Percentiles rank a stretch among this genome's conserved stretches.
phyloP scores from a whole-genome alignment of 2,113 vertebrate species.

The Aramus guarauna region DNA sequence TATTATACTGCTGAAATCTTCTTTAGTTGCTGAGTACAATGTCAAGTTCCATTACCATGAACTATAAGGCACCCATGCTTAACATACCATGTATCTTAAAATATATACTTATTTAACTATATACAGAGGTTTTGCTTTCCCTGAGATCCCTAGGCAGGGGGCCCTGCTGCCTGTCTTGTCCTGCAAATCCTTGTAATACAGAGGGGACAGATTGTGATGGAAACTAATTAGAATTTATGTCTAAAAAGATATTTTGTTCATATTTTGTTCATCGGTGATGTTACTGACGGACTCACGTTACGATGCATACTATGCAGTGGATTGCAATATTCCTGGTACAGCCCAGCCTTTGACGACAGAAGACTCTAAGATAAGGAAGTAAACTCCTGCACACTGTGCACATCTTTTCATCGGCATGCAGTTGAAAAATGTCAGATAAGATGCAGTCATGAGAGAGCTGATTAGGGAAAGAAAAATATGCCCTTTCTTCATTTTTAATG shows the following conservation, averaged over 20 bases:
- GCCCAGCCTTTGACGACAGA: not conserved
- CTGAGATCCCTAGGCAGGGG: not conserved
- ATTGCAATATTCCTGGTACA: not conserved
- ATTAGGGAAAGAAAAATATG: not conserved
- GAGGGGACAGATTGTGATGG: not conserved
- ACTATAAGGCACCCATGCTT: not conserved
- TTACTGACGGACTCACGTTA: not conserved
- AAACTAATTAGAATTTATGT: not conserved
- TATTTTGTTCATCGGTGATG: not conserved
- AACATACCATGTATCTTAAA: not conserved
- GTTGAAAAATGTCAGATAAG: not conserved
- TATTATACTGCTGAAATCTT: not conserved
- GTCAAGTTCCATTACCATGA: not conserved
- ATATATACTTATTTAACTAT: not conserved
- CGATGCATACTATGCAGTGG: not conserved
- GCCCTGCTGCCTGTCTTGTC: not conserved
- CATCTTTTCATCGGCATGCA: not conserved
- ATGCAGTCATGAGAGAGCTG: not conserved
- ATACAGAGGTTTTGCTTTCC: not conserved
- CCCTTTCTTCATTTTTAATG: not conserved
- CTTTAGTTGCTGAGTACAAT: not conserved
- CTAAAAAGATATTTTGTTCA: not conserved
- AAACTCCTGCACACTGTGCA: not conserved
- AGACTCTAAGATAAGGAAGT: not conserved
- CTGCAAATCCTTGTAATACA: not conserved